Evolutionary conservation across 2,797 vertebrate genomes (phyloP), one percentile per base, ranked within the genome.

Genomic region (Eidolon dupreanum): DNA sequence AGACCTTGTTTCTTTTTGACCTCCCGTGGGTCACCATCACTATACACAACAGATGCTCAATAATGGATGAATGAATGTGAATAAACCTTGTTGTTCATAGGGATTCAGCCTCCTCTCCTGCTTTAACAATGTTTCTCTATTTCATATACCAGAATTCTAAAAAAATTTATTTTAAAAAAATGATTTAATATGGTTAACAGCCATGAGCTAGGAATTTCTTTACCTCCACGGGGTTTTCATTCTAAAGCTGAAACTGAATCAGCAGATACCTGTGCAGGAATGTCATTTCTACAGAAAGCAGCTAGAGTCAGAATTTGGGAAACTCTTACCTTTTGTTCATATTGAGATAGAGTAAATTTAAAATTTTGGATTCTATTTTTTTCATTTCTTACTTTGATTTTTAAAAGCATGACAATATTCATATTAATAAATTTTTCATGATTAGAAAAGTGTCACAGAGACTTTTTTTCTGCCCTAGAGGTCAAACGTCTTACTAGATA

Each of bases 401-500:
- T 85, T 74, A 90, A 94, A 97, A 20, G 11, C 33, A 94, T 15
- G n/a, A 26, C 9, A 73, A 15, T 3, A 92, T 91, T 61, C 49
- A 65, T 55, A 41, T 68, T 79, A 77, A 53, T 71, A 46, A 11
- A 9, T 26, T 81, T 84, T 83, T 66, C 7, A 57, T 59, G 36
- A 88, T 24, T 26, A 94, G 63, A 31, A 83, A 84, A 79, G 33
- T 6, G 75, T 85, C n/a, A 41, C 3, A n/a, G 74, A 75, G 41
- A 66, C 38, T 28, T 74, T 49, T 61, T 78, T 43, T 73, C 43
- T 86, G 10, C 24, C n/a, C 59, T 63, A 63, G 16, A 61, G 46
- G 28, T 73, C 46, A 71, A 53, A 31, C 12, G 16, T 78, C 91
- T 88, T 94, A 31, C 57, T 38, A 46, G 77, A 79, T 16, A 41